Base-by-base conservation (phyloP, 2,888 invertebrate species). In the Pyrochroa serraticornis region DNA sequence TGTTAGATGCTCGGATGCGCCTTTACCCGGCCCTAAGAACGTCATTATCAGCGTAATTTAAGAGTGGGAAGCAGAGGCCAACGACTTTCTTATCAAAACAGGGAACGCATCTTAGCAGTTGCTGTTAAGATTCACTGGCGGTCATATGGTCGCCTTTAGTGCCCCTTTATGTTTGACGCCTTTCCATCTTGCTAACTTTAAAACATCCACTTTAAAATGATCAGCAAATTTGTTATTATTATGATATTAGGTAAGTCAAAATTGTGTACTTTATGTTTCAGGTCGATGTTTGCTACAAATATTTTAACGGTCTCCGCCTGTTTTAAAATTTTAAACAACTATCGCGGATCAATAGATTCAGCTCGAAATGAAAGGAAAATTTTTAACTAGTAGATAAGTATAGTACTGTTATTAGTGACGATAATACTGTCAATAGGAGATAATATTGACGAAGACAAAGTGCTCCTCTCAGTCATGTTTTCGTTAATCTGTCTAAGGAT, bases 71-170 rank as follows among this genome's bases (percentile, higher is more conserved):
- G 65, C 62, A 65, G 64, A 69, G 72, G 72, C 67, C 72, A 72
- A 71, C 69, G 72, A 72, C 70, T 62, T 62, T 63, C 58, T 71
- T 72, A 72, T 72, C 72, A 69, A 67, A 63, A 66, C 60, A 66
- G 60, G 62, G 52, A 64, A 60, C 65, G 61, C 64, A 65, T 69
- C 65, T 64, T 66, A 46, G 36, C 49, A 65, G 65, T 64, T 59
- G 56, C 43, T 60, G 57, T 50, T 54, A 62, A 60, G 63, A 53
- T 54, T 60, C 57, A 47, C 43, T 51, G 38, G 62, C 44, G 58
- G 38, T 62, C 53, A 52, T 37, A 48, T 55, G 51, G 44, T 37
- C 22, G 22, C 22, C 22, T 22, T 22, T 22, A 22, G 22, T 22
- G 22, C 22, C 22, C 22, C 22, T 22, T 22, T 22, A 22, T 42